A percentile compares a stretch with the other conserved stretches of the same genome.
Evolutionary conservation across 2,113 vertebrate species (phyloP).

Genomic region (Cranoglanis bouderius): DNA sequence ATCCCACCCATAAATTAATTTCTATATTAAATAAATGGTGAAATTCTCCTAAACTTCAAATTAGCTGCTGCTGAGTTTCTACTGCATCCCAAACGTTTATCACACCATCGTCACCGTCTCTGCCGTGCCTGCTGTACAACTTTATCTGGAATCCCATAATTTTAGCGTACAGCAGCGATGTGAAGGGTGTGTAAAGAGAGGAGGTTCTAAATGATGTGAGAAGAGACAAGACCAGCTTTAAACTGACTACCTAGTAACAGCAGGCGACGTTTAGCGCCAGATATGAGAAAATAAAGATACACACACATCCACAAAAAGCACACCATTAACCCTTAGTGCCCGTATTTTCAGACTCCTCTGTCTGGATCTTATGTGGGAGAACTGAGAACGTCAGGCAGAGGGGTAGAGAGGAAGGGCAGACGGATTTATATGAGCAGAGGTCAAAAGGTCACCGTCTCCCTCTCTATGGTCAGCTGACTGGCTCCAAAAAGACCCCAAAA

Average conservation of each 20-base stretch:
- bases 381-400: not conserved
- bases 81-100: not conserved
- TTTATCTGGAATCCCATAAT: constrained; percentile 30
- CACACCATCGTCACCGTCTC: not conserved
- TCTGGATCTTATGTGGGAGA: constrained; percentile 35
- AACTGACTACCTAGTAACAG: constrained; percentile 4
- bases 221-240: constrained; percentile 27
- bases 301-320: not conserved
- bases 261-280: not conserved
- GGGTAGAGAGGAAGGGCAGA: constrained; percentile 32
- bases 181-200: constrained; percentile 17
- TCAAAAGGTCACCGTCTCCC: constrained; percentile 36
- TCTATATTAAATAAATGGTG: not conserved
- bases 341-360: not conserved
- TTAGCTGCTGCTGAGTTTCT: not conserved
- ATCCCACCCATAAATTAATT: not conserved
- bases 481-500: constrained; percentile 11
- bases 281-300: constrained; percentile 14
- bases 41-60: not conserved
- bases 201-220: constrained; percentile 36
- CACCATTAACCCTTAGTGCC: constrained; percentile 23
- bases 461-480: constrained; percentile 37
- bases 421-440: constrained; percentile 37
- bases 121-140: not conserved
- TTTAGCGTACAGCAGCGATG: not conserved